A percentile compares a stretch with the other conserved stretches of the same genome.
Conservation (phyloP, 2,113 vertebrate genomes). For the Colaptes auratus region DNA sequence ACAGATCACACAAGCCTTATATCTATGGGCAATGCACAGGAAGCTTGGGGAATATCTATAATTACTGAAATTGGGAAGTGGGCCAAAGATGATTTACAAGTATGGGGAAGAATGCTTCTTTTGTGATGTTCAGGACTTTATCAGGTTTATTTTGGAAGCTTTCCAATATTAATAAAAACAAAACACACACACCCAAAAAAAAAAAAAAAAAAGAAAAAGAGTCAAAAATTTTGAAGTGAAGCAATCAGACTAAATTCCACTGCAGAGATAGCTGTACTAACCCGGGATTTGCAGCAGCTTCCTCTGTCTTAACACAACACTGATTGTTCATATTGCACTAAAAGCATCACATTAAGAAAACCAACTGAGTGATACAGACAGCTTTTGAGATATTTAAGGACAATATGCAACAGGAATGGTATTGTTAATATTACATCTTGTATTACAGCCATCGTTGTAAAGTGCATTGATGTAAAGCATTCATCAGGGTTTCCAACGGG, state of each 20-base stretch:
- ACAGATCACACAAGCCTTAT: not conserved
- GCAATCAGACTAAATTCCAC: not conserved
- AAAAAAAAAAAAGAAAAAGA: not conserved
- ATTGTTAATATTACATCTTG: not conserved
- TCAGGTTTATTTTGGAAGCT: conserved; percentile 44
- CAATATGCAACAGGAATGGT: not conserved
- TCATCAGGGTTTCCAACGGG: rapidly evolving
- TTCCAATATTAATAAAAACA: not conserved
- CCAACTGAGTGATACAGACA: not conserved
- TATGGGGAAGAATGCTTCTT: conserved; percentile 18
- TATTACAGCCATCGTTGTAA: not conserved
- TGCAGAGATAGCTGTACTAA: not conserved
- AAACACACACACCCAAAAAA: no score
- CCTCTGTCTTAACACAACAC: not conserved
- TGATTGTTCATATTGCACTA: not conserved
- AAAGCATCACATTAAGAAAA: not conserved
- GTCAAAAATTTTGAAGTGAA: not conserved
- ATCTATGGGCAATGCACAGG: not conserved
- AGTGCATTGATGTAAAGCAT: no score
- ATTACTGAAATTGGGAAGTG: not conserved
- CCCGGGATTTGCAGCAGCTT: not conserved
- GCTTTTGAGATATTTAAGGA: not conserved
- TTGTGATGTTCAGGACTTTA: conserved; percentile 36
- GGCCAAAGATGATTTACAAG: conserved; percentile 4
- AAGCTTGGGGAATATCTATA: not conserved